Evolutionary conservation across 2,888 invertebrate genomes (phyloP).

Genomic region (Eristalinus aeneus): DNA sequence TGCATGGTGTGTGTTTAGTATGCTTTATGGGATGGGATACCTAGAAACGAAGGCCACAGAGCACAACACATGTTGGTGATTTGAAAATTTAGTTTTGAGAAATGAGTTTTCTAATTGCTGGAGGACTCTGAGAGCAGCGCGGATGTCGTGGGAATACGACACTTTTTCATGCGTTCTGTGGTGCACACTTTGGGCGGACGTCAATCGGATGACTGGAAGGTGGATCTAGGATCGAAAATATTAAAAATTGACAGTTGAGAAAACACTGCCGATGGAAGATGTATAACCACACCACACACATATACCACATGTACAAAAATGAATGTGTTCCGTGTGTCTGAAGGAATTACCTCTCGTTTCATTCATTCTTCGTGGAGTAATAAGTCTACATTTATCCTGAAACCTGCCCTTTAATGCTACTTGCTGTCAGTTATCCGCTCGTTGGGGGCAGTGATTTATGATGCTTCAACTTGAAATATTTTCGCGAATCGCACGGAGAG

Average conservation of each 20-base stretch:
- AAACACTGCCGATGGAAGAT: not conserved
- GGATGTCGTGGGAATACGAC: constrained; percentile 54
- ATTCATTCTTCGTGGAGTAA: too few relatives aligned
- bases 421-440: not conserved
- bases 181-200: constrained; percentile 37
- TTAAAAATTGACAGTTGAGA: not conserved
- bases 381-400: too few relatives aligned
- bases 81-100: constrained; percentile 42
- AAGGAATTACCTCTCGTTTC: too few relatives aligned
- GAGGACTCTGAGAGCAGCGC: not conserved
- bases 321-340: too few relatives aligned
- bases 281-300: not conserved
- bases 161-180: constrained; percentile 3
- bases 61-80: constrained; percentile 53
- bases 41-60: constrained; percentile 22
- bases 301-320: too few relatives aligned
- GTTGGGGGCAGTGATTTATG: not conserved
- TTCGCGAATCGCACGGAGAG: not conserved
- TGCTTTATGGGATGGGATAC: constrained; percentile 35
- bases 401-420: too few relatives aligned
- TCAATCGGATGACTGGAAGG: not conserved
- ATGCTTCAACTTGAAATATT: not conserved
- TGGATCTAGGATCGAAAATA: not conserved
- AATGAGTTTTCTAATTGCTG: constrained; percentile 54
- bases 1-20: constrained; percentile 30